These are phyloP conservation scores for Hyperoplus immaculatus DNA, from an alignment of 2,797 vertebrate species.

Conservation along the genomic window DNA sequence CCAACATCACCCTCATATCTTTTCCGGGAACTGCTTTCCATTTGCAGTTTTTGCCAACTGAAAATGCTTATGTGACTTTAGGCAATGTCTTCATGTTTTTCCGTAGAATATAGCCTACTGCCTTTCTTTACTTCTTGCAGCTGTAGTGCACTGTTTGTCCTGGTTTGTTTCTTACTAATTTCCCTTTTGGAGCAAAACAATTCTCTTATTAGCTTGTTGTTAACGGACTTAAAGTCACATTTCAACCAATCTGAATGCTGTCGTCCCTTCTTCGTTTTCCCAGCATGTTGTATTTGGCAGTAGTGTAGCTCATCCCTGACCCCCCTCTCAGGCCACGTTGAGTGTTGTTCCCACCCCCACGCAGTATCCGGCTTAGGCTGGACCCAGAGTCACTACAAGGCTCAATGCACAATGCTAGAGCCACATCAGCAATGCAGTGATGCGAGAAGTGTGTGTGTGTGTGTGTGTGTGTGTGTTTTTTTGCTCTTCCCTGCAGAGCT, in stretches of 20 bases:
- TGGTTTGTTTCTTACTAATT: not conserved
- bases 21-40: not conserved
- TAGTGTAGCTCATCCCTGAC: conserved; percentile 39
- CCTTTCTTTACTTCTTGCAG: not conserved
- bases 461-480: not conserved
- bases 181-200: not conserved
- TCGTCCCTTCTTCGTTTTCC: conserved; percentile 28
- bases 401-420: not conserved
- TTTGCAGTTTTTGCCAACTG: not conserved
- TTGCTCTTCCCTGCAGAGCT: not conserved
- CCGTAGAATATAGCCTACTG: too few relatives aligned
- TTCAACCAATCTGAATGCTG: not conserved
- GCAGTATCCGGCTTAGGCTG: conserved; percentile 16
- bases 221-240: conserved; percentile 8
- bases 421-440: not conserved
- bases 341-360: conserved; percentile 35
- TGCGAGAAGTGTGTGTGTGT: not conserved
- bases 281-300: conserved; percentile 55
- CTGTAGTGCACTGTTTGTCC: not conserved
- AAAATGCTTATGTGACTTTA: not conserved
- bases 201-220: not conserved
- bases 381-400: not conserved
- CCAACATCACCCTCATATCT: not conserved
- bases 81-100: not conserved
- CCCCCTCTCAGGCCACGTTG: conserved; percentile 10